phyloP scores from a whole-genome alignment of 2,888 invertebrate species.

The Gymnoscelis rufifasciata region DNA sequence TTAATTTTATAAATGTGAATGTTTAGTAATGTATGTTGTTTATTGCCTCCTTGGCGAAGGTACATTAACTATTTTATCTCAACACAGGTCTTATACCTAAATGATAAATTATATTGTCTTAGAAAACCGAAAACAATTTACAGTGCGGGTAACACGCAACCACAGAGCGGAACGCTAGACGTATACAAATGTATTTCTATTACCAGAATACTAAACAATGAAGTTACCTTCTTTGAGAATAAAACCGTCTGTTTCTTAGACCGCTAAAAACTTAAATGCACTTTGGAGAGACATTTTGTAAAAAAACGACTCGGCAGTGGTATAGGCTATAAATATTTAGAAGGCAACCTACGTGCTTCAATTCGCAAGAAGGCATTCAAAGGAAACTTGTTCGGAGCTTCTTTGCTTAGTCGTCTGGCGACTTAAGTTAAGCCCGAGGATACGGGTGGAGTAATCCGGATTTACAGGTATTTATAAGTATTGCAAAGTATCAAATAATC shows the following conservation, averaged over 20 bases:
- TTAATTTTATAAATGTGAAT: too few relatives aligned
- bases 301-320: slow-evolving; percentile 11
- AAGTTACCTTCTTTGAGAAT: too few relatives aligned
- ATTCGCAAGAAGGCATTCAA: slow-evolving; percentile 18
- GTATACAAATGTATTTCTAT: too few relatives aligned
- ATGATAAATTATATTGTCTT: too few relatives aligned
- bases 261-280: slow-evolving; percentile 8
- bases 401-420: slow-evolving; percentile 34
- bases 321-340: slow-evolving; percentile 49
- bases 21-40: too few relatives aligned
- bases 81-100: too few relatives aligned
- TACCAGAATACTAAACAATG: too few relatives aligned
- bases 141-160: too few relatives aligned
- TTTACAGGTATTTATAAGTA: slow-evolving; percentile 31
- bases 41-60: too few relatives aligned
- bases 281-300: slow-evolving; percentile 7
- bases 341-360: slow-evolving; percentile 45
- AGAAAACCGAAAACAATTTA: too few relatives aligned
- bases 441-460: slow-evolving; percentile 33
- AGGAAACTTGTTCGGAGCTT: slow-evolving; percentile 31
- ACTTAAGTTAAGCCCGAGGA: slow-evolving; percentile 21
- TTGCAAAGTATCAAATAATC: slow-evolving; percentile 19
- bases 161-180: too few relatives aligned
- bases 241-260: neutral
- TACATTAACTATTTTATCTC: too few relatives aligned